These are phyloP conservation scores for Drosophila kokeensis DNA, from an alignment of 2,888 invertebrate genomes.

Conservation along the genomic window DNA sequence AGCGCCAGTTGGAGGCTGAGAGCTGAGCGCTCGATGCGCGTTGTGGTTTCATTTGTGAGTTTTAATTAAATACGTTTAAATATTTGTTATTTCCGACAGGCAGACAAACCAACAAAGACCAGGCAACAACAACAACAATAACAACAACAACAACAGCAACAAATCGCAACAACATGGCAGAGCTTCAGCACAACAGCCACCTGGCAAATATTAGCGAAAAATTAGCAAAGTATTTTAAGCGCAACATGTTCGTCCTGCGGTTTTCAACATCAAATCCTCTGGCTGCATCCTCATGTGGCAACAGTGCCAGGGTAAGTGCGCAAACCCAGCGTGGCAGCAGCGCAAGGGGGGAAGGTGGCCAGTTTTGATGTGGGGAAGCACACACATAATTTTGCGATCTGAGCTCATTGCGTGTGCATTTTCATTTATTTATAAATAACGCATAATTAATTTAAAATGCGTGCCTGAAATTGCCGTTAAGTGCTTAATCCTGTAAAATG, in stretches of 20 bases:
- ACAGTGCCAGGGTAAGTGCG: slow-evolving; percentile 9
- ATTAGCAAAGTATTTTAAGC: slow-evolving; percentile 80
- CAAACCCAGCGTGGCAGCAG: background rate
- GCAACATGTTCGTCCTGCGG: slow-evolving; percentile 78
- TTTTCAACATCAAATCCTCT: slow-evolving; percentile 68
- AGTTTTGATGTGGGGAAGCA: slow-evolving; percentile 1
- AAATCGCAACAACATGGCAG: slow-evolving; percentile 33
- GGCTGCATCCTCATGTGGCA: slow-evolving; percentile 37
- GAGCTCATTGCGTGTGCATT: slow-evolving; percentile 65
- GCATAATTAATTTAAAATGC: slow-evolving; percentile 79
- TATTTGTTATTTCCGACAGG: slow-evolving; percentile 77
- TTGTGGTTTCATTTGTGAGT: slow-evolving; percentile 80
- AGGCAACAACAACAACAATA: slow-evolving; percentile 46
- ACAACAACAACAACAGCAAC: slow-evolving; percentile 15
- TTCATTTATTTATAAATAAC: slow-evolving; percentile 77
- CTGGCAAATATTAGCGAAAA: slow-evolving; percentile 80
- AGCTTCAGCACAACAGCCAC: slow-evolving; percentile 41
- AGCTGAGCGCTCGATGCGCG: slow-evolving; percentile 54
- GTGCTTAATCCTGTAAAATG: slow-evolving; percentile 77
- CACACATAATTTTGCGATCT: slow-evolving; percentile 43
- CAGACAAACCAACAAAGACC: slow-evolving; percentile 59
- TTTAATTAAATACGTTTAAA: slow-evolving; percentile 82
- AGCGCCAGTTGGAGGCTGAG: slow-evolving; percentile 19
- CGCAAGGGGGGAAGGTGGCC: background rate
- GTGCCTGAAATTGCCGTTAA: slow-evolving; percentile 75